Conservation (phyloP, 2,113 vertebrate species). For the Perca fluviatilis region DNA sequence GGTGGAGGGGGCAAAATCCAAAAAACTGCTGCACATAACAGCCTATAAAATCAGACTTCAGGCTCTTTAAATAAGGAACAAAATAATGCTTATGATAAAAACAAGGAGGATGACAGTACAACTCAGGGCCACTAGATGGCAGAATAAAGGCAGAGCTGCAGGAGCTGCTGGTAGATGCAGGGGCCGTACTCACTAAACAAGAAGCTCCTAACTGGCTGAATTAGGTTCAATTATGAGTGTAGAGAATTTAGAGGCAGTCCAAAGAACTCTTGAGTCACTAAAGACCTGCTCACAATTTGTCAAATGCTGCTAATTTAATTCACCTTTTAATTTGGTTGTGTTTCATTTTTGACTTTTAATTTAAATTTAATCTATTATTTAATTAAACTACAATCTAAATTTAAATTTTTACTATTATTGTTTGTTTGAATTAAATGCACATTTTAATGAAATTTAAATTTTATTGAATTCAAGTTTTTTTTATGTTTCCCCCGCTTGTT, state of each 20-base stretch:
- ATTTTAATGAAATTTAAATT: no score
- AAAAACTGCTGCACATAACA: not conserved
- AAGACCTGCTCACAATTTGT: not conserved
- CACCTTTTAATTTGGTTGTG: not conserved
- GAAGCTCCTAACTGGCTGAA: not conserved
- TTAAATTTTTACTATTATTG: not conserved
- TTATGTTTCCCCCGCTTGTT: no score
- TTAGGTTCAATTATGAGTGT: not conserved
- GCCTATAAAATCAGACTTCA: not conserved
- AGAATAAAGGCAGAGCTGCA: constrained; percentile 8
- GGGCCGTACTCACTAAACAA: not conserved
- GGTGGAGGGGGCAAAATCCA: not conserved
- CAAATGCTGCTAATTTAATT: not conserved
- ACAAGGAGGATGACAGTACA: not conserved
- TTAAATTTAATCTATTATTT: not conserved
- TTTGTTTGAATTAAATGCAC: not conserved
- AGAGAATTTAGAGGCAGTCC: not conserved
- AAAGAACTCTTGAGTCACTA: no score
- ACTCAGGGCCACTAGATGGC: constrained; percentile 47
- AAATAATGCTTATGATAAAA: constrained; percentile 4
- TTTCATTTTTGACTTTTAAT: not conserved
- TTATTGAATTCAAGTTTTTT: no score
- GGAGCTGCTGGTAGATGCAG: not conserved
- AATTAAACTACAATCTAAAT: not conserved
- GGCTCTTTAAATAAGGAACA: not conserved